Base-by-base conservation (phyloP, 1,140 invertebrate species). In the Microplitis mediator region DNA sequence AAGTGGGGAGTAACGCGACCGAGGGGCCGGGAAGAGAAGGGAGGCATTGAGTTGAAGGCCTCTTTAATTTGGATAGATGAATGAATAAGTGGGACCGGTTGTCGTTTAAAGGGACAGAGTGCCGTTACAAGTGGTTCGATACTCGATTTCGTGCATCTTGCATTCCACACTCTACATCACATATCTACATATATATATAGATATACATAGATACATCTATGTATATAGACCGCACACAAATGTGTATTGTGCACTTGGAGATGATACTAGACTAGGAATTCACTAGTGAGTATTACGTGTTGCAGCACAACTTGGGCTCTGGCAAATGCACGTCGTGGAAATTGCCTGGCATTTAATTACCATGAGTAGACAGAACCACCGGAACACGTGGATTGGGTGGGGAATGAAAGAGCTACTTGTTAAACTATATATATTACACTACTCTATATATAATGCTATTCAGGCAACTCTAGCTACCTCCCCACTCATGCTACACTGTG, bases 281-380 rank as follows among this genome's bases (percentile, higher is more conserved):
- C 56, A 31, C 56, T 9, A 58, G 14, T 9, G 56, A 58, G 56
- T 58, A 58, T 58, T 58, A 58, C 56, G 56, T 58, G 56, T 58
- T 58, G 5, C 4, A 58, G 56, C 56, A 58, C 56, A 58, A 58
- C 56, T 58, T 31, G 23, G 14, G 14, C 56, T 58, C 23, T 16
- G 56, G 56, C 14, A 58, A 58, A 58, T 58, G 56, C 56, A 58
- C 56, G 56, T 58, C 23, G 5, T 58, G 56, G 56, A 58, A 58
- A 58, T 58, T 58, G 56, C 56, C 23, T 23, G 56, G 16, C 56
- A 58, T 58, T 58, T 58, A 58, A 58, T 58, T 58, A 58, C 56
- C 56, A 58, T 23, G 56, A 58, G 56, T 58, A 58, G 56, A 31
- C 56, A 58, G 56, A 58, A 58, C 56, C 39, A 45, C 39, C 39